Percentiles rank a stretch among this genome's conserved stretches.
phyloP scores from a whole-genome alignment of 92 coral and sea anemone genomes.

The Zoanthus gigantus region DNA sequence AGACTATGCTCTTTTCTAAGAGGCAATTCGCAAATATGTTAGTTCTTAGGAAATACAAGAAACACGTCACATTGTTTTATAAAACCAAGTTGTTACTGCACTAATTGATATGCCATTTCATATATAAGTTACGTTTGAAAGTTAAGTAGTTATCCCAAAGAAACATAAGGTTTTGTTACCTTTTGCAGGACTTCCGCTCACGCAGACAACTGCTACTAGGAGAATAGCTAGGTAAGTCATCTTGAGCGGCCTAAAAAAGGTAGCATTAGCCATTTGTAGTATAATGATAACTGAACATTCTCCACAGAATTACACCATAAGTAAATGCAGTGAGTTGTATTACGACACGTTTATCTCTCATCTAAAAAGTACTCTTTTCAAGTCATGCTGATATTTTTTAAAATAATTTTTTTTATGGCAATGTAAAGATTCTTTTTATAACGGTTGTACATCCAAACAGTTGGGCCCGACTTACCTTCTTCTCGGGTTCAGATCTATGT shows the following conservation, averaged over 20 bases:
- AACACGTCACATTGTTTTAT: neutral
- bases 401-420: neutral
- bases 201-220: constrained; percentile 90
- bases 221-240: constrained; percentile 83
- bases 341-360: neutral
- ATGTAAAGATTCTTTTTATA: neutral
- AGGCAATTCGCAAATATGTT: no score
- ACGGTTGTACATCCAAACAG: neutral
- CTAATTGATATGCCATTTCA: no score
- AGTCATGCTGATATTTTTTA: neutral
- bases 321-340: neutral
- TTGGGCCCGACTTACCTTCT: constrained; percentile 70
- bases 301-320: neutral
- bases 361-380: neutral
- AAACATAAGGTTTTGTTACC: constrained; percentile 52
- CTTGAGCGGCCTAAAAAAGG: constrained; percentile 52
- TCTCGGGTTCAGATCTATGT: constrained; percentile 62
- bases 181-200: constrained; percentile 80
- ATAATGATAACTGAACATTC: neutral
- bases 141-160: neutral
- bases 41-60: neutral
- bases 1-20: neutral
- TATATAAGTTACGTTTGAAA: neutral
- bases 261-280: neutral
- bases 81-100: no score